Percentiles rank a stretch among this genome's conserved stretches.
Evolutionary conservation across 2,113 vertebrate genomes (phyloP).

Genomic region (Pangasianodon gigas): DNA sequence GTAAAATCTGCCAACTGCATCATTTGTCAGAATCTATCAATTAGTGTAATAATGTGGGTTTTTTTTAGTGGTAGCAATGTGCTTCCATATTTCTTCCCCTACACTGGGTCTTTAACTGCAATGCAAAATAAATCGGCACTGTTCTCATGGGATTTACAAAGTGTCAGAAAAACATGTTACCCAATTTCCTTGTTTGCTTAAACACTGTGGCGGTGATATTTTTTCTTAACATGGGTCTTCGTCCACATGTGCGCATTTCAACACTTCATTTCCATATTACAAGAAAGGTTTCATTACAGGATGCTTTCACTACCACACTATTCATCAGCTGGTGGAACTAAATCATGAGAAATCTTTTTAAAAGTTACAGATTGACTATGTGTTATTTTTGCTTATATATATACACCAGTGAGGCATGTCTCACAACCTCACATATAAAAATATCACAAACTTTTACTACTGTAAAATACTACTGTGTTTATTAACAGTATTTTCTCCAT

Average conservation of each 20-base stretch:
- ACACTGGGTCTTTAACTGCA: neutral
- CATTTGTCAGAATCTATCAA: neutral
- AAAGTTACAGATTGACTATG: neutral
- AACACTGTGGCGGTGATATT: neutral
- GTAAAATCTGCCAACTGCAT: neutral
- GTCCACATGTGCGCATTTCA: neutral
- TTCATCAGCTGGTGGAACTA: neutral
- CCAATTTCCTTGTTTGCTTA: constrained; percentile 45
- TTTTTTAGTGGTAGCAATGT: neutral
- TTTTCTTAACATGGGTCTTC: neutral
- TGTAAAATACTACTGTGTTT: too few species aligned
- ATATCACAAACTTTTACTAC: too few species aligned
- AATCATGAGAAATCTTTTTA: neutral
- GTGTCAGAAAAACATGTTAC: constrained; percentile 27
- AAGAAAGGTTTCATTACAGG: neutral
- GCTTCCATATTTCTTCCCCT: neutral
- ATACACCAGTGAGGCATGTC: too few species aligned
- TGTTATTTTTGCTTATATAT: neutral
- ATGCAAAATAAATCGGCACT: neutral
- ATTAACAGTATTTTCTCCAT: too few species aligned
- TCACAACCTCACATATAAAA: too few species aligned
- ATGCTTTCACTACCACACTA: neutral
- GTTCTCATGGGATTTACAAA: constrained; percentile 1
- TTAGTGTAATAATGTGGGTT: neutral
- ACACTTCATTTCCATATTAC: neutral